Percentiles rank a stretch among this genome's conserved stretches.
phyloP scores from a whole-genome alignment of 1,140 invertebrate species.

The Ruditapes philippinarum region DNA sequence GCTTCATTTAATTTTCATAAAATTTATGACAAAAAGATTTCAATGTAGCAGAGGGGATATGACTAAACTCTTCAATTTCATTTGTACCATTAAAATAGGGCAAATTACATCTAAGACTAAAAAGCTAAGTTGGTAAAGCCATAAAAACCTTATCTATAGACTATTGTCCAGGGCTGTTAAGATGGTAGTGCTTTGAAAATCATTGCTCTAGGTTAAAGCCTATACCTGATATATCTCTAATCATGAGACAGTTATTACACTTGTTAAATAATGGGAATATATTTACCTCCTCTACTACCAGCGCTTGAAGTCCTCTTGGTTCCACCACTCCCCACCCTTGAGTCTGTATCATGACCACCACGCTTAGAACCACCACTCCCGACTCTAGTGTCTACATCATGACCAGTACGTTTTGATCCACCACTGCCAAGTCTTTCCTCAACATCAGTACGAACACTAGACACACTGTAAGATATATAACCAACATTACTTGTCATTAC shows the following conservation, averaged over 20 bases:
- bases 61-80: too few species aligned
- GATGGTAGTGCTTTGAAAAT: not conserved
- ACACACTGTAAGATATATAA: too few species aligned
- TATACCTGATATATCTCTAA: not conserved
- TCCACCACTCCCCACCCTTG: slow-evolving; percentile 75
- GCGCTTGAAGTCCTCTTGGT: slow-evolving; percentile 79
- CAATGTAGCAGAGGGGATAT: too few species aligned
- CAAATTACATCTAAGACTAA: too few species aligned
- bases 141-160: too few species aligned
- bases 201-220: not conserved
- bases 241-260: not conserved
- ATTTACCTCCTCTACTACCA: slow-evolving; percentile 78
- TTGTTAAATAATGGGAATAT: too few species aligned
- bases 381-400: slow-evolving; percentile 59
- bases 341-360: slow-evolving; percentile 78
- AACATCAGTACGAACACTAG: slow-evolving; percentile 11
- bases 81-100: too few species aligned
- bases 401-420: not conserved
- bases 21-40: too few species aligned
- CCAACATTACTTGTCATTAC: too few species aligned
- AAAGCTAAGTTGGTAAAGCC: too few species aligned
- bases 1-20: too few species aligned
- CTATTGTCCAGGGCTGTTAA: too few species aligned
- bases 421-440: slow-evolving; percentile 51
- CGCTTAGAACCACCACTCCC: slow-evolving; percentile 79